Base-by-base conservation (phyloP, 2,797 vertebrate species). In the Triplophysa yarkandensis region DNA sequence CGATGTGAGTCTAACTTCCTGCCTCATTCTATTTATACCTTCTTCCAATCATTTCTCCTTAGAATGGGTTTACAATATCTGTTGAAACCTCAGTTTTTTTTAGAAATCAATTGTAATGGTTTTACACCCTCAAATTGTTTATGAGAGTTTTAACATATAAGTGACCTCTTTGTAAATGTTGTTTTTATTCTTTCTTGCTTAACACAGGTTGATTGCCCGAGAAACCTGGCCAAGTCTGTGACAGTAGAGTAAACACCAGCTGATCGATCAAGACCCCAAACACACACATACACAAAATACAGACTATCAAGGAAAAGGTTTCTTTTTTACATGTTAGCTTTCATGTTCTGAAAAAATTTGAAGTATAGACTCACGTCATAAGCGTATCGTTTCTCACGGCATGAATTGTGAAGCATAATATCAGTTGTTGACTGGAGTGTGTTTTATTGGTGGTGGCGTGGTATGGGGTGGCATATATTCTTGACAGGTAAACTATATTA, bases 201-300 rank as follows among this genome's bases (percentile, higher is more conserved):
- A 78, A 81, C 83, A 32, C 86, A 99, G 97, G 97, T 99, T 89
- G 97, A 99, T 91, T 99, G 95, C 72, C 98, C 98, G 81, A 94
- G 97, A 90, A 99, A 99, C 89, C 90, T 99, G 90, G 97, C 98
- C 87, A 99, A 98, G 90, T 97, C 96, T 2, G 98, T 99, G 83
- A 99, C 98, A 2, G 97, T 99, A 43, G 97, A 98, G 87, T 99
- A 91, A 95, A 80, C 34, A 69, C 9, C 72, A 76, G 73, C 4
- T 46, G 34, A 71, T 41, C 8, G 19, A 44, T 32, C 8, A 19
- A 36, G 54, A 21, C 27, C 25, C 25, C 7, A 28, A 4, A 57
- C 36, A 43, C 44, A 28, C 46, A 52, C 68, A 8, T 27, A 30
- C 19, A 39, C 62, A 11, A 28, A 8, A n/a, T 36, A 46, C 6